Base-by-base conservation (phyloP, 2,888 invertebrate genomes). In the Blastobasis lacticolella region DNA sequence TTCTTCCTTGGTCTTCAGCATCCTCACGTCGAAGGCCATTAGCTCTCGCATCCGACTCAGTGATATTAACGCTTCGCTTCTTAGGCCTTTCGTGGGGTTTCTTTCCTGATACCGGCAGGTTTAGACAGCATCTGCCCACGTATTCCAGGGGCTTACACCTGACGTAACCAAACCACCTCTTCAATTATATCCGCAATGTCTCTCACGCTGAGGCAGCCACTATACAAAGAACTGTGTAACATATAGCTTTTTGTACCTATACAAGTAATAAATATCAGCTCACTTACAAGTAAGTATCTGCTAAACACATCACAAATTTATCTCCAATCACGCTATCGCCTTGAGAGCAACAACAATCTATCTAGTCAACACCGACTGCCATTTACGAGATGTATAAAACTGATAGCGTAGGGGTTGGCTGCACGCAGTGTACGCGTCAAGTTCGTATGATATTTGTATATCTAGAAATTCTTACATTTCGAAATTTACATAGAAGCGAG, bases 341-440 rank as follows among this genome's bases (percentile, higher is more conserved):
- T 41, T 6, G 42, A 41, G 38, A 42, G 41, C 46, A 48, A 50
- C 50, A 50, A 51, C 48, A 40, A 51, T 51, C 38, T 51, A 38
- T 51, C 51, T 44, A 44, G 48, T 51, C 46, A 37, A 46, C 50
- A 50, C 50, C 46, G 10, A 38, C 45, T 23, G 8, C 45, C 46
- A 41, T 47, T 46, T 41, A 10, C 23, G 36, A 50, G 50, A 50
- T 50, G 38, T 50, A 41, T 42, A 38, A 50, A 45, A 46, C 46
- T 46, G 46, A 50, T 50, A 50, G 50, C 38, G 46, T 49, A 38
- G 10, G 6, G 9, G 23, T 38, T 10, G 4, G 37, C 6, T 46
- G 46, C 8, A 45, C 37, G 23, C 9, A 37, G 7, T 9, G 46
- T n/a, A 37, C 5, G 5, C 8, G 46, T 37, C 46, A 46, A 46